A percentile compares a stretch with the other conserved stretches of the same genome.
phyloP scores from a whole-genome alignment of 2,797 vertebrate species.

The Hyperoplus lanceolatus region DNA sequence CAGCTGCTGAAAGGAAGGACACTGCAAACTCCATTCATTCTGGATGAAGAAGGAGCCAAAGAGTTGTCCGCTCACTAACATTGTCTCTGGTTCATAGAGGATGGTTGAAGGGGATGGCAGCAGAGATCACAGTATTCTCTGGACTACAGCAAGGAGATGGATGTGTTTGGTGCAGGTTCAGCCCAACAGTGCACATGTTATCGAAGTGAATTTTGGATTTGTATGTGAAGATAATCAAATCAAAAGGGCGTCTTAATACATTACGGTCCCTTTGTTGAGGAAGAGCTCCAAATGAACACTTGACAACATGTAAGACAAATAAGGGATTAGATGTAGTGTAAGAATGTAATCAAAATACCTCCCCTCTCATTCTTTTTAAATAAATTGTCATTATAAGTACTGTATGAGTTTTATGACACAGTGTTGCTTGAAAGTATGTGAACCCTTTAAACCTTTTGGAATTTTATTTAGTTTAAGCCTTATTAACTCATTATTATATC shows the following conservation, averaged over 20 bases:
- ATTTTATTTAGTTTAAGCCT: too few relatives aligned
- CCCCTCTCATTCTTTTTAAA: neutral
- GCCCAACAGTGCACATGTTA: neutral
- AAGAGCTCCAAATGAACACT: conserved; percentile 2
- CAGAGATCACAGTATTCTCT: neutral
- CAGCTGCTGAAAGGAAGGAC: conserved; percentile 83
- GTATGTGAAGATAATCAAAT: conserved; percentile 8
- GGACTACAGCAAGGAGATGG: neutral
- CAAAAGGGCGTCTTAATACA: neutral
- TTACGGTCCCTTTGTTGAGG: neutral
- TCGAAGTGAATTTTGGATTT: neutral
- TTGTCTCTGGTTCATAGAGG: neutral
- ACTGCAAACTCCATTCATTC: conserved; percentile 85
- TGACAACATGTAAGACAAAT: neutral
- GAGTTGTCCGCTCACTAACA: conserved; percentile 53
- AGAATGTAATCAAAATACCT: neutral
- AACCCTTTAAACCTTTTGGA: too few relatives aligned
- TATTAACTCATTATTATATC: too few relatives aligned
- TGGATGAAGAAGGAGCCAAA: conserved; percentile 80
- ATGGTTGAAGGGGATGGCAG: neutral
- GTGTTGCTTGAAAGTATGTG: too few relatives aligned
- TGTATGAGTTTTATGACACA: too few relatives aligned
- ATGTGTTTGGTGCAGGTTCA: neutral
- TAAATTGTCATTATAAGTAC: neutral
- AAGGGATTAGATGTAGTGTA: neutral